A percentile compares a stretch with the other conserved stretches of the same genome.
Evolutionary conservation across 1,140 invertebrate genomes (phyloP).

Genomic region (Araneus ventricosus): DNA sequence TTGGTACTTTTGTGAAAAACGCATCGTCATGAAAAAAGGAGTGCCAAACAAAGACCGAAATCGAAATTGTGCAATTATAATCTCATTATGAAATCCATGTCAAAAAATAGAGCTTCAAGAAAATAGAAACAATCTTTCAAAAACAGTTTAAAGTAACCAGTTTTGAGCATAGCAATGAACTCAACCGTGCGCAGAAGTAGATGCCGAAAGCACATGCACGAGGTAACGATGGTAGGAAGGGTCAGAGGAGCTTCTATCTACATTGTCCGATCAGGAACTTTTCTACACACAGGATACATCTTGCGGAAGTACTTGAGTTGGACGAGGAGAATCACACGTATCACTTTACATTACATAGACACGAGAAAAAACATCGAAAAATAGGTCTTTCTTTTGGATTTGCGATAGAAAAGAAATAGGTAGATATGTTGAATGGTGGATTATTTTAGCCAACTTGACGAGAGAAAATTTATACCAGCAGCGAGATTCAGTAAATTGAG

Average conservation of each 20-base stretch:
- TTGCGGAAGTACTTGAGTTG: neutral
- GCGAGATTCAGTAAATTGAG: too few relatives aligned
- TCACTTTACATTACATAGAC: neutral
- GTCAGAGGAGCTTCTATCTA: neutral
- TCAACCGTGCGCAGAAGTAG: neutral
- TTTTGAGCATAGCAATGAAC: neutral
- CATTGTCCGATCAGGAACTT: neutral
- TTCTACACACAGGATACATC: neutral
- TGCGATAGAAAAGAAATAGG: neutral
- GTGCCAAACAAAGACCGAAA: neutral
- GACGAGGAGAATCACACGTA: neutral
- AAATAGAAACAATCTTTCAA: constrained; percentile 30
- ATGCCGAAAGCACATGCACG: neutral
- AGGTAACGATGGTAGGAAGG: neutral
- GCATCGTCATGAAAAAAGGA: neutral
- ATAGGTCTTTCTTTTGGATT: neutral
- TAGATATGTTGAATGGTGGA: too few relatives aligned
- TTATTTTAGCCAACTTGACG: too few relatives aligned
- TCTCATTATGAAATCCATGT: constrained; percentile 6
- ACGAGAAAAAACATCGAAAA: neutral
- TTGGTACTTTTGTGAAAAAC: constrained; percentile 1
- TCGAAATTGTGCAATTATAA: neutral
- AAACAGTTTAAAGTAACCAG: neutral
- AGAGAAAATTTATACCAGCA: too few relatives aligned
- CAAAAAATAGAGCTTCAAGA: constrained; percentile 42